A percentile compares a stretch with the other conserved stretches of the same genome.
Evolutionary conservation across 37 sponge, comb jelly and placozoan genomes (phyloP).

Genomic region (Cladorhizidae sp.): DNA sequence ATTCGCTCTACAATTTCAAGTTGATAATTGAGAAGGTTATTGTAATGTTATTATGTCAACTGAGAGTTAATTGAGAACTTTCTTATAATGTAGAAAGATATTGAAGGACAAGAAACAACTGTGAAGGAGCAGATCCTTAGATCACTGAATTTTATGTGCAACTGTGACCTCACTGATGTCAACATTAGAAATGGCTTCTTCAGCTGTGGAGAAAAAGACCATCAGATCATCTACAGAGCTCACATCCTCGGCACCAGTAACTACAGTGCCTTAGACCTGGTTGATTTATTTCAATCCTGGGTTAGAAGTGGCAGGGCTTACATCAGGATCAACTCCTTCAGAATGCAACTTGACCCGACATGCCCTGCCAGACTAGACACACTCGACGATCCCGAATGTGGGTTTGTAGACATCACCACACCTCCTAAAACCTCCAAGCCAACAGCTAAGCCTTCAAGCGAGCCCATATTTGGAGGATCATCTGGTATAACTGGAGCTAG

Average conservation of each 20-base stretch:
- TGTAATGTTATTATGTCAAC: no score
- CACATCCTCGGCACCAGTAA: constrained; percentile 21
- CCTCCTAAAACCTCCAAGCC: neutral
- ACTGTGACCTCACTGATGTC: constrained; percentile 2
- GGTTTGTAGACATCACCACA: neutral
- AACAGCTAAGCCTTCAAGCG: no score
- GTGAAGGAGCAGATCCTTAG: constrained; percentile 5
- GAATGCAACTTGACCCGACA: constrained; percentile 10
- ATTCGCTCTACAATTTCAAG: no score
- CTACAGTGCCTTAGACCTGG: constrained; percentile 10
- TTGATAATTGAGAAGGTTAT: no score
- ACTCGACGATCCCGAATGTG: constrained; percentile 21
- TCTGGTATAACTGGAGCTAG: neutral
- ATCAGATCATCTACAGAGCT: constrained; percentile 33
- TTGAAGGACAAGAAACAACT: neutral
- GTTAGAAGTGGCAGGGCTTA: neutral
- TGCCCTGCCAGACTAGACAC: constrained; percentile 10
- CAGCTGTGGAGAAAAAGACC: constrained; percentile 21
- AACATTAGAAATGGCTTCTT: neutral
- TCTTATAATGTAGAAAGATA: neutral
- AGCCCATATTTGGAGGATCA: no score
- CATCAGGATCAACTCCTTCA: neutral
- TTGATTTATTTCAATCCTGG: constrained; percentile 30
- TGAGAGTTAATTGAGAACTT: no score
- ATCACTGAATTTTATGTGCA: neutral